A percentile compares a stretch with the other conserved stretches of the same genome.
phyloP scores from a whole-genome alignment of 2,888 invertebrate species.

The Yponomeuta cagnagella region DNA sequence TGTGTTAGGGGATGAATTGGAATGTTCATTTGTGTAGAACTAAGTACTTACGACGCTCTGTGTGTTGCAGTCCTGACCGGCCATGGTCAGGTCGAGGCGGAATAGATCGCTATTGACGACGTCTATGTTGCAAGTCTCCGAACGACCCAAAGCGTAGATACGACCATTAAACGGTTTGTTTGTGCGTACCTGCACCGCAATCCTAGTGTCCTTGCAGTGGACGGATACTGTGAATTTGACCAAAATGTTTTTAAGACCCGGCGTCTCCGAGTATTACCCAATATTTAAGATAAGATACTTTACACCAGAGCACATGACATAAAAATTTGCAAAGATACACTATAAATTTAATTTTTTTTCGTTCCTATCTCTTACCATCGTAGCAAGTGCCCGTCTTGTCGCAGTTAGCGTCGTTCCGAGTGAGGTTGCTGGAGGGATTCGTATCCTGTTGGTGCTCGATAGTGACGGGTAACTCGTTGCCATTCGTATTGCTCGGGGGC shows the following conservation, averaged over 20 bases:
- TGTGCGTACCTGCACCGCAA: conserved; percentile 93
- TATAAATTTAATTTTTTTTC: background rate
- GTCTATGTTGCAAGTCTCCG: conserved; percentile 96
- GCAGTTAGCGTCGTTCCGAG: conserved; percentile 89
- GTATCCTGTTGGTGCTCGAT: conserved; percentile 87
- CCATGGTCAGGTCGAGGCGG: conserved; percentile 93
- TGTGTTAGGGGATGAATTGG: background rate
- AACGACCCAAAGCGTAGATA: conserved; percentile 94
- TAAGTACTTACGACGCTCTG: conserved; percentile 89
- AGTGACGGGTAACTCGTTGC: conserved; percentile 80
- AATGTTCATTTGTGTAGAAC: background rate
- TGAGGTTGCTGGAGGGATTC: conserved; percentile 80
- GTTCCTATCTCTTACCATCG: conserved; percentile 80
- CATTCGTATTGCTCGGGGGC: conserved; percentile 54
- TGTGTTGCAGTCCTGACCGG: conserved; percentile 95
- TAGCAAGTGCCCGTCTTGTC: conserved; percentile 97
- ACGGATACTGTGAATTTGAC: conserved; percentile 83
- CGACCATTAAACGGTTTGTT: conserved; percentile 96
- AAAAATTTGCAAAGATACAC: too few relatives aligned
- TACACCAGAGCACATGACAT: too few relatives aligned
- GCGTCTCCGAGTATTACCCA: background rate
- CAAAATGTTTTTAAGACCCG: background rate
- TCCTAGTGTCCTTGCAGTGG: conserved; percentile 95
- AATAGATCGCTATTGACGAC: conserved; percentile 94
- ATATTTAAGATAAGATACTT: too few relatives aligned